A percentile compares a stretch with the other conserved stretches of the same genome.
phyloP scores from a whole-genome alignment of 2,113 vertebrate genomes.

The Setophaga kirtlandii region DNA sequence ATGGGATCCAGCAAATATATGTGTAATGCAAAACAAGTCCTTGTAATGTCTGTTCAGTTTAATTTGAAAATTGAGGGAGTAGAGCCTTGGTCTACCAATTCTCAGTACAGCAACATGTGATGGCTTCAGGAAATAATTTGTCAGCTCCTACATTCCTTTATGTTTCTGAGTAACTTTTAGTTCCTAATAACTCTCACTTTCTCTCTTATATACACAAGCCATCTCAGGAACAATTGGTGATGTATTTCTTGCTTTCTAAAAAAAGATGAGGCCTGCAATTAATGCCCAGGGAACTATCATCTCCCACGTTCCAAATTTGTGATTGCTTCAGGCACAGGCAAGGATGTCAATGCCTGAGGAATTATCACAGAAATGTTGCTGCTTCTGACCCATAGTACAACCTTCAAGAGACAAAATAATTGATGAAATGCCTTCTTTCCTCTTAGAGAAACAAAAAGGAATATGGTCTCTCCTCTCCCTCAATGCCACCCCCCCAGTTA shows the following conservation, averaged over 20 bases:
- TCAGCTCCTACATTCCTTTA: not conserved
- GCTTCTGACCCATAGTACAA: not conserved
- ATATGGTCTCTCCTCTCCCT: accelerated
- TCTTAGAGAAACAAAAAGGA: not conserved
- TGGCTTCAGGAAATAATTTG: not conserved
- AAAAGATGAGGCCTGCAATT: not conserved
- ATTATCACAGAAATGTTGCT: not conserved
- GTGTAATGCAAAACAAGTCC: not conserved
- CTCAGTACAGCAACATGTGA: not conserved
- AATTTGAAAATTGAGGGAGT: not conserved
- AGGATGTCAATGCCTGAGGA: not conserved
- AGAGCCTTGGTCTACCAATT: not conserved
- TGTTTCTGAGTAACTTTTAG: not conserved
- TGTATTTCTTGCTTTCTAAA: conserved; percentile 11
- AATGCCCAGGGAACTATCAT: not conserved
- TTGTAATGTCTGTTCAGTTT: not conserved
- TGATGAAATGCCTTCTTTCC: not conserved
- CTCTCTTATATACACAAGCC: not conserved
- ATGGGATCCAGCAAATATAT: not conserved
- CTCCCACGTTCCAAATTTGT: not conserved
- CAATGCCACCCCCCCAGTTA: accelerated
- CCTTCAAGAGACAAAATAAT: not conserved
- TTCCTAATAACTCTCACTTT: not conserved
- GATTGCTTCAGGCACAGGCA: not conserved
- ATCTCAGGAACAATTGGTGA: not conserved